Evolutionary conservation across 1,140 invertebrate genomes (phyloP).

Genomic region (Euura saliciscinereae): DNA sequence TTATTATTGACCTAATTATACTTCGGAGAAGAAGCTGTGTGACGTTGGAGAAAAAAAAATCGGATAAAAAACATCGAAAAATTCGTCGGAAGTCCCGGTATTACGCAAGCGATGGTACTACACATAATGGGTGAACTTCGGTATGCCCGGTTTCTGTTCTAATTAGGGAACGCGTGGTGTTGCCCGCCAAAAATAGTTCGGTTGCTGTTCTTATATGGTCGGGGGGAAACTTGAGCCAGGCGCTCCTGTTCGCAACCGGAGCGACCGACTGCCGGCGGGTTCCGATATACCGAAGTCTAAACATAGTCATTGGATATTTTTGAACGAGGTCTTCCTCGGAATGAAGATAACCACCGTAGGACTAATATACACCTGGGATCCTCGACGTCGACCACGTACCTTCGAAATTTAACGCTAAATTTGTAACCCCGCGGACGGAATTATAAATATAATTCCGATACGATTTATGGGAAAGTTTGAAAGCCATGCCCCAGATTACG

Average conservation of each 20-base stretch:
- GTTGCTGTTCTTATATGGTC: conserved; percentile 56
- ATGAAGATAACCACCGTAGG: neutral
- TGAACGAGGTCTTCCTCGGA: conserved; percentile 24
- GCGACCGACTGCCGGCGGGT: neutral
- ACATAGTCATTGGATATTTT: conserved; percentile 55
- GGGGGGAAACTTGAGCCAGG: conserved; percentile 49
- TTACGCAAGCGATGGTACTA: conserved; percentile 22
- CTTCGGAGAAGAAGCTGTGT: too few relatives aligned
- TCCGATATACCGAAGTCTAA: conserved; percentile 27
- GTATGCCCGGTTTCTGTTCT: conserved; percentile 16
- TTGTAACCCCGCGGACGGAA: too few relatives aligned
- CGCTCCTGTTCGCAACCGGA: conserved; percentile 31
- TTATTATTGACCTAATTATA: neutral
- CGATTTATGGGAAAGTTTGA: neutral
- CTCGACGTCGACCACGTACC: too few relatives aligned
- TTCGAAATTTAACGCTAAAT: too few relatives aligned
- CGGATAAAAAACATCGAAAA: conserved; percentile 3
- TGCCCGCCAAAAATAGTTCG: conserved; percentile 54
- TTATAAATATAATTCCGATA: neutral
- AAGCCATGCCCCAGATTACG: neutral
- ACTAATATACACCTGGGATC: too few relatives aligned
- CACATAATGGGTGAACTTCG: conserved; percentile 1
- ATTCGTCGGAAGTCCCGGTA: neutral
- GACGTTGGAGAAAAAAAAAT: neutral
- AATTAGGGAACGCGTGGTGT: conserved; percentile 36